These are phyloP conservation scores for Turritopsis dohrnii DNA, from an alignment of 30 jellyfish, hydroid and myxozoan species.

Conservation along the genomic window DNA sequence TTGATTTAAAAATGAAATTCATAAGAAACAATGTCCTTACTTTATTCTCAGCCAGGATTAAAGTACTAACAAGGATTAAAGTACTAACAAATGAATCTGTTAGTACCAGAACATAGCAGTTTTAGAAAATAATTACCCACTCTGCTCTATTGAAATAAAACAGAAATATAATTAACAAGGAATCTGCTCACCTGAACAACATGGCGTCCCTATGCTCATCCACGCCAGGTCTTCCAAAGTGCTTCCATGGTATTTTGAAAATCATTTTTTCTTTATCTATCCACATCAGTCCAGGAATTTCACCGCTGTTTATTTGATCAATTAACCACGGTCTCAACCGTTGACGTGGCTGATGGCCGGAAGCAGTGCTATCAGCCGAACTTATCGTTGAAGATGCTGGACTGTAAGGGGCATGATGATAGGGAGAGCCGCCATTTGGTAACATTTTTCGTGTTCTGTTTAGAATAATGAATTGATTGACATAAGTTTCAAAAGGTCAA, in stretches of 20 bases:
- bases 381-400: conserved; percentile 8
- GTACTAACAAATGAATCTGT: too few relatives aligned
- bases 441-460: not conserved
- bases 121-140: too few relatives aligned
- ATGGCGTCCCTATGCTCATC: conserved; percentile 70
- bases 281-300: conserved; percentile 77
- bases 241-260: conserved; percentile 82
- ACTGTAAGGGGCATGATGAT: conserved; percentile 3
- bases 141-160: too few relatives aligned
- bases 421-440: not conserved
- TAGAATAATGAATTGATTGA: conserved; percentile 7
- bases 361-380: not conserved
- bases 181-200: conserved; percentile 50
- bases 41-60: too few relatives aligned
- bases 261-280: conserved; percentile 46
- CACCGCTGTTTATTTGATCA: conserved; percentile 87
- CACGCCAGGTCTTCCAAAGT: conserved; percentile 91
- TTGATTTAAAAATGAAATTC: too few relatives aligned
- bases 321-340: conserved; percentile 85
- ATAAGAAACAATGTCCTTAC: too few relatives aligned
- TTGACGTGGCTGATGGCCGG: conserved; percentile 45
- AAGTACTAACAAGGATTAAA: not conserved
- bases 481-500: too few relatives aligned
- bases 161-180: not conserved
- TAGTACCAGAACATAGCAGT: too few relatives aligned